Base-by-base conservation (phyloP, 2,797 vertebrate species). In the Lepidocolaptes lacrymiger region DNA sequence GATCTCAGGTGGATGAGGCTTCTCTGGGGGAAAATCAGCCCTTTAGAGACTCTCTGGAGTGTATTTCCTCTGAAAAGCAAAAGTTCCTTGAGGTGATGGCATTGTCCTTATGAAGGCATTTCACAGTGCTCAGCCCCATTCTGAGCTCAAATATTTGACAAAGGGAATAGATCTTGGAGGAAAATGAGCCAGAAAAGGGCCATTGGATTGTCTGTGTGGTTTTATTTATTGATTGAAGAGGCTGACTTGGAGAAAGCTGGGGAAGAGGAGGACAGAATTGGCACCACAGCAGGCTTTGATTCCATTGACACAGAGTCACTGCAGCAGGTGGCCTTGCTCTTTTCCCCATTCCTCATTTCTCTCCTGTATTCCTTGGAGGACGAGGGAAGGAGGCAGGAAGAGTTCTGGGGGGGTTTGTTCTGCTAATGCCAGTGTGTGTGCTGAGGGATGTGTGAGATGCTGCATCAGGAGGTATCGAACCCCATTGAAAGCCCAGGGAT, bases 361-460 rank as follows among this genome's bases (percentile, higher is more conserved):
- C 14, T 37, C 7, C 0, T 30, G 19, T 11, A 0, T 52, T 68
- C 23, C 64, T 48, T 20, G 36, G 66, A 71, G 61, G 61, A 44
- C 23, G 24, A 24, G 22, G 28, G 20, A 52, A 46, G 27, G 54
- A 10, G 43, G 21, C 13, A 46, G 41, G 10, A 34, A 7, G 36
- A 55, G 9, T 39, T 92, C 61, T 39, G 2, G 18, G 28, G n/a
- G 59, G 48, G 43, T 91, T 79, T 83, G 44, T 43, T 83, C 24
- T 56, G 34, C 18, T 37, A 12, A 27, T 27, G 28, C 59, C 12
- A 46, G 30, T 17, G 30, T 28, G 44, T 73, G 27, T 58, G 51
- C 80, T 48, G 43, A 93, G 32, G 23, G 34, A 39, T 1, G 2
- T 4, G 3, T 0, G 68, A 62, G 8, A 26, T 2, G 1, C 21